A percentile compares a stretch with the other conserved stretches of the same genome.
Evolutionary conservation across 2,888 invertebrate genomes (phyloP).

Genomic region (Amphipoea lucens): DNA sequence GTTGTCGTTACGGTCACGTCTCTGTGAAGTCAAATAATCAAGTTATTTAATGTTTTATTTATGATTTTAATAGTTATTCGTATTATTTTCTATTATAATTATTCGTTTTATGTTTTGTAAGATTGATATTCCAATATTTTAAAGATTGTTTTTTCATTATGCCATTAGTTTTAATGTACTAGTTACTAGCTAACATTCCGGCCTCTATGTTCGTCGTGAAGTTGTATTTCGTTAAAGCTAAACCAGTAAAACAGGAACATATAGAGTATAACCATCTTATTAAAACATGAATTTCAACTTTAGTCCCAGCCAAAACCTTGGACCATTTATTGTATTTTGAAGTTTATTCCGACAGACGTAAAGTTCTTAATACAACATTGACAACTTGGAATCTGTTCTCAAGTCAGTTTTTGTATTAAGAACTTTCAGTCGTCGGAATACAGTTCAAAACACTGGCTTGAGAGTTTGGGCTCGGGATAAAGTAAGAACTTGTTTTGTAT

Average conservation of each 20-base stretch:
- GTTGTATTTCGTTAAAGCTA: background rate
- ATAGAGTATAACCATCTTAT: background rate
- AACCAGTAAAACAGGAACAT: background rate
- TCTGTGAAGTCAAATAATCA: constrained; percentile 39
- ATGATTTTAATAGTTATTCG: too few species aligned
- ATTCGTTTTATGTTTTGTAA: background rate
- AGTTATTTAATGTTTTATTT: background rate
- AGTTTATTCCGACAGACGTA: background rate
- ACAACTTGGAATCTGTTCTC: background rate
- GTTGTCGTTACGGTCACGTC: constrained; percentile 13
- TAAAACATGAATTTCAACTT: background rate
- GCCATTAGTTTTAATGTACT: background rate
- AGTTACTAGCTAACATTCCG: background rate
- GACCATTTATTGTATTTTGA: constrained; percentile 1
- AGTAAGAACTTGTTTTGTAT: background rate
- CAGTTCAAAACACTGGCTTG: background rate
- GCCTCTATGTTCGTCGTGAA: background rate
- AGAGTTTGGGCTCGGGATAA: background rate
- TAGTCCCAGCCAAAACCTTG: background rate
- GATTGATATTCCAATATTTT: background rate
- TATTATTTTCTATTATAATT: background rate
- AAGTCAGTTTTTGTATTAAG: background rate
- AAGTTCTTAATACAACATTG: background rate
- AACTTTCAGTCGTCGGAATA: background rate
- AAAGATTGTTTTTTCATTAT: background rate